Conservation (phyloP, 1,140 invertebrate species). For the Brachystomella parvula region DNA sequence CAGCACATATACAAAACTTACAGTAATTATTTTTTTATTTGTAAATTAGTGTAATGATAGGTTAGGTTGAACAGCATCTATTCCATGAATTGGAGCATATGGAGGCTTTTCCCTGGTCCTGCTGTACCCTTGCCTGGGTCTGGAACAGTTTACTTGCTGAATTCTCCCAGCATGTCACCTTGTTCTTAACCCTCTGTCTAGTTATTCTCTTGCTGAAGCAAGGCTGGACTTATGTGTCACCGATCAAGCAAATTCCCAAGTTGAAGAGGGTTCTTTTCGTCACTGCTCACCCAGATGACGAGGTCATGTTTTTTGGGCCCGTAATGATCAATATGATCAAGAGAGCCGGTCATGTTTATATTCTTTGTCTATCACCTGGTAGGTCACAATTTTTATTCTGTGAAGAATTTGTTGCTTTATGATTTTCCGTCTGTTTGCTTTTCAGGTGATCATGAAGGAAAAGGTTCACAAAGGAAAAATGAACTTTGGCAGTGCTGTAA, state of each 20-base stretch:
- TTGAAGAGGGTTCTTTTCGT: constrained; percentile 61
- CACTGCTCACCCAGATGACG: constrained; percentile 91
- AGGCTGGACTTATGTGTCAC: not conserved
- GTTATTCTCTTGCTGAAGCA: not conserved
- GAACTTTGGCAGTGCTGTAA: constrained; percentile 73
- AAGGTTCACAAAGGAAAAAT: constrained; percentile 57
- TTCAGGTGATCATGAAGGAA: constrained; percentile 63
- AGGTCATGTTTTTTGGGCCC: constrained; percentile 97
- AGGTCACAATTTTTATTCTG: constrained; percentile 38
- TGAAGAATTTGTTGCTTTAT: not conserved
- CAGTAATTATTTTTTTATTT: no score
- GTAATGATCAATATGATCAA: constrained; percentile 64
- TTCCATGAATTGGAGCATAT: no score
- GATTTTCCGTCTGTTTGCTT: constrained; percentile 28
- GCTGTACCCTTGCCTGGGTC: no score
- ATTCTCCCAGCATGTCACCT: not conserved
- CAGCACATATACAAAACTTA: no score
- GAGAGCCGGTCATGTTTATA: constrained; percentile 55
- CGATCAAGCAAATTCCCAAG: not conserved
- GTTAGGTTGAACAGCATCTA: no score
- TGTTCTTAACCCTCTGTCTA: not conserved
- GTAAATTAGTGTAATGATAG: no score
- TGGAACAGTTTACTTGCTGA: no score
- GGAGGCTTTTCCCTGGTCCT: no score
- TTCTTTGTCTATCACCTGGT: constrained; percentile 83